Evolutionary conservation across 2,888 invertebrate genomes (phyloP), one percentile per base, ranked within the genome.

Genomic region (Heteropelma amictum): DNA sequence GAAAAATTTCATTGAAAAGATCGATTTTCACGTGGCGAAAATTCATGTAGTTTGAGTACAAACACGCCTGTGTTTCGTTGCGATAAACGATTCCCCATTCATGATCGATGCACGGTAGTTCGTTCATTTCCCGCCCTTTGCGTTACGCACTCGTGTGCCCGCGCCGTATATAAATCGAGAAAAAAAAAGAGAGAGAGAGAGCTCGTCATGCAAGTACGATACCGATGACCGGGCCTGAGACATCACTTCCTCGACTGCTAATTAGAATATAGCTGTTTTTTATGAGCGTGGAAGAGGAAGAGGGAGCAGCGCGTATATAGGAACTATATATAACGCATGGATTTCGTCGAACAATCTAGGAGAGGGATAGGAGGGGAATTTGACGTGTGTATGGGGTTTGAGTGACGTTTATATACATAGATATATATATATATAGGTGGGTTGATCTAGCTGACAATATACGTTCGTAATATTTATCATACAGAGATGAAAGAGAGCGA

Each of bases 231-330:
- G 64, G 38, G 26, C 64, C 76, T 79, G 81, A 80, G 81, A 80
- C 76, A 80, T 72, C 76, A 82, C 81, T 83, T 85, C 82, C 83
- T 83, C 83, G 80, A 80, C 83, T 86, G 80, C 82, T 88, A 86
- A 88, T 89, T 88, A 88, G 85, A 88, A 89, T 88, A 87, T 88
- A 87, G 88, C 88, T 87, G 87, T 88, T 89, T 89, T 89, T 88
- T 88, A 88, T 88, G 88, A 88, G 88, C 88, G 89, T 88, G 87
- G 87, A 88, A 88, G 87, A 88, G 88, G 88, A 89, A 88, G 86
- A 87, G 88, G 88, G 88, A 85, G 19, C 84, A n/a, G n/a, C n/a
- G n/a, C n/a, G n/a, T n/a, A n/a, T n/a, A 80, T 73, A 79, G 70
- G 86, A 85, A 81, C 83, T 80, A n/a, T n/a, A n/a, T n/a, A n/a